Base-by-base conservation (phyloP, 1,140 invertebrate genomes). In the Globodera ellingtonae region DNA sequence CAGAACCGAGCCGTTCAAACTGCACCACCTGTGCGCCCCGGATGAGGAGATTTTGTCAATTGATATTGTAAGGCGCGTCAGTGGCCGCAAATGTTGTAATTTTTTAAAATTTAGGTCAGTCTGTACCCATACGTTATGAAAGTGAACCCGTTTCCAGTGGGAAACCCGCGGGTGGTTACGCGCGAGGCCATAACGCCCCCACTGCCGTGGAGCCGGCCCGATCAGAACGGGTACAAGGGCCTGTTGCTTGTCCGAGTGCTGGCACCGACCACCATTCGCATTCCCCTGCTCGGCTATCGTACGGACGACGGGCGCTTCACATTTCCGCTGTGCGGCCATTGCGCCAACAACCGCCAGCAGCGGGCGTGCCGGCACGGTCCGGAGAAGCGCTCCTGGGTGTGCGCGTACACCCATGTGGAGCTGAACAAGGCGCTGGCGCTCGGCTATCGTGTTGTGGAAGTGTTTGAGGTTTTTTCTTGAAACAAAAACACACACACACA, bases 231-330 rank as follows among this genome's bases (percentile, higher is more conserved):
- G 6, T 72, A 72, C 44, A 6, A 18, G 48, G 71, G 71, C 6
- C 18, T 72, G 8, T 72, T 72, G 18, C 9, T 72, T 6, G 71
- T 72, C 44, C 6, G 71, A 21, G 71, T 72, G 6, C 5, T 72
- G 10, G 35, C 71, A 7, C 71, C 71, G 18, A 72, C 71, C n/a
- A 18, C 6, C n/a, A 18, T 44, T 18, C 71, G 44, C 6, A 44
- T 50, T 46, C 71, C 71, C 5, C 48, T 72, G 18, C 44, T 72
- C 18, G n/a, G n/a, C 18, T 44, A 72, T 18, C 71, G 71, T 44
- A 72, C 71, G 5, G 18, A n/a, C 18, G 71, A 72, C 71, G 71
- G 71, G 48, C 71, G 71, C 44, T 72, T 72, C 18, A 72, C 71
- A 18, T 72, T 72, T 44, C 71, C 71, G 5, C 71, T 72, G 5